Conservation (phyloP, 1,140 invertebrate species). For the Subanguina moxae region DNA sequence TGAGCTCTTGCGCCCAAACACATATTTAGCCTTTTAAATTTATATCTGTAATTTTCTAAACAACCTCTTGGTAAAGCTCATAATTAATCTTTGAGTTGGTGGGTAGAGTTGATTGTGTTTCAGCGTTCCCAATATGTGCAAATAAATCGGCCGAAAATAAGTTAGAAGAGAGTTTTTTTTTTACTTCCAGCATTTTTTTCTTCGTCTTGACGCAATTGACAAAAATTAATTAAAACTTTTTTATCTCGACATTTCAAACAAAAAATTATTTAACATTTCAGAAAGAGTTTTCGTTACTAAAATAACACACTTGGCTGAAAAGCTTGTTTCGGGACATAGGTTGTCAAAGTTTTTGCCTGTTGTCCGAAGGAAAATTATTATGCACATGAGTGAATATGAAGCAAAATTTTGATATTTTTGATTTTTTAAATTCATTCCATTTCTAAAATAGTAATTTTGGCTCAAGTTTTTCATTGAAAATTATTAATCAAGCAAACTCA, state of each 20-base stretch:
- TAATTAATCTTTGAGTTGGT: conserved; percentile 19
- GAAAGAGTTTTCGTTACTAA: too few relatives aligned
- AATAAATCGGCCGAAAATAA: conserved; percentile 20
- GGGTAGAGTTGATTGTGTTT: conserved; percentile 20
- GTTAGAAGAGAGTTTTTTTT: neutral
- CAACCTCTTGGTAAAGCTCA: conserved; percentile 19
- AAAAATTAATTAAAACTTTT: neutral
- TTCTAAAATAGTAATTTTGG: neutral
- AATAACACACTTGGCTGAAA: too few relatives aligned
- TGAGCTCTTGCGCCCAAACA: too few relatives aligned
- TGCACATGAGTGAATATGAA: too few relatives aligned
- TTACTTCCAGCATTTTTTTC: neutral
- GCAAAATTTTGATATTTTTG: too few relatives aligned
- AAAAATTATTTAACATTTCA: too few relatives aligned
- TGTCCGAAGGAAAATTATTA: too few relatives aligned
- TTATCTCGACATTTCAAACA: neutral
- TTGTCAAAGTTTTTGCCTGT: too few relatives aligned
- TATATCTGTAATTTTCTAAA: neutral
- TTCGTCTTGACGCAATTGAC: neutral
- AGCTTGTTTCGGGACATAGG: too few relatives aligned
- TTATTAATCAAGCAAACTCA: neutral
- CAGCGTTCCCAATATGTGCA: conserved; percentile 22
- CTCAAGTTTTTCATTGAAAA: neutral
- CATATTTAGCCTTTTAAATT: too few relatives aligned
- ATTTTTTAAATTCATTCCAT: neutral